These are phyloP conservation scores for Acanthiza pusilla DNA, from an alignment of 2,797 vertebrate species.

Conservation along the genomic window DNA sequence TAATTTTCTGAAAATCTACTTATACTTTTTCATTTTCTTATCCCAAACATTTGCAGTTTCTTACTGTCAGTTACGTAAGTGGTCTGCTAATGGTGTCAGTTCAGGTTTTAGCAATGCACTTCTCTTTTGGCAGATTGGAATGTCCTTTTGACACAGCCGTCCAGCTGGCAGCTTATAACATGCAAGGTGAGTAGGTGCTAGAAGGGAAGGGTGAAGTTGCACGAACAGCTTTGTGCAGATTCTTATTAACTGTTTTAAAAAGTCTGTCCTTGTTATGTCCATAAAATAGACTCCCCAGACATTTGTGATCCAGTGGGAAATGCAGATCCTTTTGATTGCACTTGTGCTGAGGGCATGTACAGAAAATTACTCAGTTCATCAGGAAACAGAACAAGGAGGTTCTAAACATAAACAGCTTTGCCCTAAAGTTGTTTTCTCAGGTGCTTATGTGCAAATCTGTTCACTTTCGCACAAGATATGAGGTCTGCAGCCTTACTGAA, in stretches of 20 bases:
- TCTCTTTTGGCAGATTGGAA: slow-evolving; percentile 80
- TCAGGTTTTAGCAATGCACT: background rate
- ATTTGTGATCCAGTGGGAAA: background rate
- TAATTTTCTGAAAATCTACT: background rate
- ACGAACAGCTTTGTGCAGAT: background rate
- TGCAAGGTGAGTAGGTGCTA: slow-evolving; percentile 84
- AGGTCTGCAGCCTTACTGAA: background rate
- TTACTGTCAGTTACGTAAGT: background rate
- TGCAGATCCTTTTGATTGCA: background rate
- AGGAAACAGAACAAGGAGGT: background rate
- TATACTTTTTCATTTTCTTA: background rate
- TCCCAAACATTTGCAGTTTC: background rate
- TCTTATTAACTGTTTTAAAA: background rate
- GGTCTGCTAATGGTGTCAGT: background rate
- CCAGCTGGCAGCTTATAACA: slow-evolving; percentile 89
- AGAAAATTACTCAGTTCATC: background rate
- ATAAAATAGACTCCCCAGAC: background rate
- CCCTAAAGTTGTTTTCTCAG: background rate
- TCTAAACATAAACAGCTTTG: background rate
- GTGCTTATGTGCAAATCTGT: background rate
- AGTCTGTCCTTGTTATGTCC: background rate
- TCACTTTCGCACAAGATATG: background rate
- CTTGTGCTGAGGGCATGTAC: background rate
- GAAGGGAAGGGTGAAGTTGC: background rate
- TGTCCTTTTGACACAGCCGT: slow-evolving; percentile 92